A percentile compares a stretch with the other conserved stretches of the same genome.
These are phyloP conservation scores for Apotomis betuletana DNA, from an alignment of 2,888 invertebrate genomes.

Conservation along the genomic window DNA sequence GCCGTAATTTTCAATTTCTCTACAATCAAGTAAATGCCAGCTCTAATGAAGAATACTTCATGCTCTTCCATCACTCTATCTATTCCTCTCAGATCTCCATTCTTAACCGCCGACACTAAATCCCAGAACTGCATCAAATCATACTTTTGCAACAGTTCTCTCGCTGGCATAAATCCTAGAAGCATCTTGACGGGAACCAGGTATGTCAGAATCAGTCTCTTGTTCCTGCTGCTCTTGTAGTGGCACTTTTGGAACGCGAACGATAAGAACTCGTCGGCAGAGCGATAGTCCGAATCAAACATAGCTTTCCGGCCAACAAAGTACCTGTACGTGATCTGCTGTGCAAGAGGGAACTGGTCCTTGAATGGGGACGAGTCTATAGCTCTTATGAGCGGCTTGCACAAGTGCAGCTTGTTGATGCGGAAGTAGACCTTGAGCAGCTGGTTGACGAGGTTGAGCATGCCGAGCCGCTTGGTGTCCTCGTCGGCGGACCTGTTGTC, in stretches of 20 bases:
- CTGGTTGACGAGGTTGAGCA: slow-evolving; percentile 98
- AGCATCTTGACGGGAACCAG: slow-evolving; percentile 98
- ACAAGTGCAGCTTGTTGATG: slow-evolving; percentile 94
- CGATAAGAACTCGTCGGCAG: slow-evolving; percentile 95
- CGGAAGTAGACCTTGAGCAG: slow-evolving; percentile 96
- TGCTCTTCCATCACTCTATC: slow-evolving; percentile 93
- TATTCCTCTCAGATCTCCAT: slow-evolving; percentile 93
- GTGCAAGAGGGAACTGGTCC: slow-evolving; percentile 94
- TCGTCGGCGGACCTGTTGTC: slow-evolving; percentile 95
- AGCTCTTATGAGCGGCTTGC: slow-evolving; percentile 97
- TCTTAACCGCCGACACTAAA: slow-evolving; percentile 93
- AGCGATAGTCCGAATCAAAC: slow-evolving; percentile 98
- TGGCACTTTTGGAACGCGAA: slow-evolving; percentile 98
- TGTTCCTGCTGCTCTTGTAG: slow-evolving; percentile 91
- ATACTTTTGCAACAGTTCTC: slow-evolving; percentile 91
- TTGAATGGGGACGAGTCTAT: slow-evolving; percentile 96
- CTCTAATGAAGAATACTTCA: slow-evolving; percentile 96
- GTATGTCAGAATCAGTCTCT: slow-evolving; percentile 96
- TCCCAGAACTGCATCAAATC: slow-evolving; percentile 96
- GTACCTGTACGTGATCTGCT: slow-evolving; percentile 98
- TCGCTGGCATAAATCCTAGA: slow-evolving; percentile 96
- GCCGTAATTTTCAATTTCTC: slow-evolving; percentile 98
- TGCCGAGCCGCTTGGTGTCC: slow-evolving; percentile 97
- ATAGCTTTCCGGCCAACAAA: slow-evolving; percentile 98
- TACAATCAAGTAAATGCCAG: slow-evolving; percentile 98